Percentiles rank a stretch among this genome's conserved stretches.
phyloP scores from a whole-genome alignment of 2,888 invertebrate species.

The Chironomus tentans region DNA sequence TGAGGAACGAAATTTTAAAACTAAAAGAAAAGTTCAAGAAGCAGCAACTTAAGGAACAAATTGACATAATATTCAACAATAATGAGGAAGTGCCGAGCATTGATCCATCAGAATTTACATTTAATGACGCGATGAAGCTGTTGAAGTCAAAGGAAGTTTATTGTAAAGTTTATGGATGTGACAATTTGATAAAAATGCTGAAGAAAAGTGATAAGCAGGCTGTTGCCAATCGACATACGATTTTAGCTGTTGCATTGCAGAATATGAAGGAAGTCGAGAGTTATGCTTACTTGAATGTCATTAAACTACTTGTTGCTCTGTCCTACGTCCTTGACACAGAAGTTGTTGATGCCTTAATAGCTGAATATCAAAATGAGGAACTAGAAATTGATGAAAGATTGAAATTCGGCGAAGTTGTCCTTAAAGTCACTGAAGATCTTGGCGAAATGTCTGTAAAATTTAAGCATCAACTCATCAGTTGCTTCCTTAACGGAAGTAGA shows the following conservation, averaged over 20 bases:
- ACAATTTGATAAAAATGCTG: slow-evolving; percentile 36
- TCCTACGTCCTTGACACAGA: slow-evolving; percentile 36
- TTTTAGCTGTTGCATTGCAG: slow-evolving; percentile 37
- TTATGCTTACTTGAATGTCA: slow-evolving; percentile 40
- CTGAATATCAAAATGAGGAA: slow-evolving; percentile 37
- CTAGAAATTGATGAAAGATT: slow-evolving; percentile 36
- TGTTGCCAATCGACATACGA: slow-evolving; percentile 35
- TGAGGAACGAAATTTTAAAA: not conserved
- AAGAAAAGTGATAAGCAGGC: slow-evolving; percentile 33
- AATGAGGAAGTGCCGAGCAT: not conserved
- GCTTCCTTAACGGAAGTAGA: slow-evolving; percentile 37
- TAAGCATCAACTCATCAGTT: slow-evolving; percentile 37
- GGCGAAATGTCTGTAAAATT: slow-evolving; percentile 31
- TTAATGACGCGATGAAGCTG: not conserved
- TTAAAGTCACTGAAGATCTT: slow-evolving; percentile 37
- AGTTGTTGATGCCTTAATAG: slow-evolving; percentile 37
- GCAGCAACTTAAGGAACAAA: not conserved
- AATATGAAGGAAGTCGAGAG: slow-evolving; percentile 38
- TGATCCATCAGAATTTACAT: slow-evolving; percentile 4
- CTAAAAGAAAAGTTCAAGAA: slow-evolving; percentile 1
- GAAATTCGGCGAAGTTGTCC: slow-evolving; percentile 39
- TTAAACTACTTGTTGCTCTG: slow-evolving; percentile 37
- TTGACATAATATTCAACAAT: not conserved
- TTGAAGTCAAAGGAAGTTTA: slow-evolving; percentile 29
- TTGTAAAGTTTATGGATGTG: slow-evolving; percentile 39